Base-by-base conservation (phyloP, 2,797 vertebrate species). In the Spinus olivaceus region DNA sequence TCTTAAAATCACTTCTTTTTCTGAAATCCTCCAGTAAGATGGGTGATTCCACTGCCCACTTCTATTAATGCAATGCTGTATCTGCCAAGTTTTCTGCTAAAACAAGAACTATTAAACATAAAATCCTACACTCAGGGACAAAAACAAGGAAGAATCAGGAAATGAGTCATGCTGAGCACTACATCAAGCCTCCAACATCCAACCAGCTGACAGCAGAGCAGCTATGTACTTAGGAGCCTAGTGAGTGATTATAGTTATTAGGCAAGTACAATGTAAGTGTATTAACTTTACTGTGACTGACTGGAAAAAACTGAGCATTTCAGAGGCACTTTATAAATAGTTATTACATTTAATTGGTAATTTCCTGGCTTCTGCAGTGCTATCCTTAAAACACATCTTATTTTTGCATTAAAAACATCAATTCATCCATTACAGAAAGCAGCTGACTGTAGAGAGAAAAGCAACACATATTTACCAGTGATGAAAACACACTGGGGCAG, bases 171-270 rank as follows among this genome's bases (percentile, higher is more conserved):
- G 39, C 56, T 87, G 69, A 67, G 42, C 44, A 83, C 56, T 64
- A 73, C 86, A 88, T 46, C 35, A 87, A 85, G 23, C 25, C 49
- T 91, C 30, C 81, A 88, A 60, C 46, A 90, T 76, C 39, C 83
- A 93, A 47, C 11, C 63, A 94, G 71, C 78, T 93, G 70, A 53
- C 67, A 95, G 50, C 46, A 87, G 35, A 93, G 53, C 37, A 92
- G 39, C 71, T 77, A 54, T n/a, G 64, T 77, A 86, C 46, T 92
- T 61, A 86, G 63, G 57, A 94, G 37, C 66, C 71, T 81, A 59
- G 13, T 9, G 9, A 91, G 65, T 69, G 41, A 95, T 94, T 96
- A 92, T 39, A 93, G 81, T 85, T 93, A 92, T 96, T 95, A 95
- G 56, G 42, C 24, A 83, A 83, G 32, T 50, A 84, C 69, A 72